These are phyloP conservation scores for Drosophila ficusphila DNA, from an alignment of 1,140 invertebrate genomes.

Conservation along the genomic window DNA sequence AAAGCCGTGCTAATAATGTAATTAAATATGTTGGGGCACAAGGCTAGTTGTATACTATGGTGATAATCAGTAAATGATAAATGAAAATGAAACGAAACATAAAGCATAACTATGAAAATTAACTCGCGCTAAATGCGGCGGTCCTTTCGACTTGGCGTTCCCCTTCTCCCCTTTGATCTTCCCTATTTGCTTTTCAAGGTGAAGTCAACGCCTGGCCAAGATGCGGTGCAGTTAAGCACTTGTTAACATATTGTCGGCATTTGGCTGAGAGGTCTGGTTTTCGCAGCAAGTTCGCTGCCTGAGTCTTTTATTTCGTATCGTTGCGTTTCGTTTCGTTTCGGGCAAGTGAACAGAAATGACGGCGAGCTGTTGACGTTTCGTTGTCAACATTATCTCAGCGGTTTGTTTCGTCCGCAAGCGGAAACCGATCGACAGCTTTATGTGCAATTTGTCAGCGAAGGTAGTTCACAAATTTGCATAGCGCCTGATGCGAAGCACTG, in stretches of 20 bases:
- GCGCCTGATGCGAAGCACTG: conserved; percentile 40
- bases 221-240: conserved; percentile 76
- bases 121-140: conserved; percentile 69
- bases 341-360: conserved; percentile 21
- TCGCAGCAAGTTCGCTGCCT: conserved; percentile 61
- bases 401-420: conserved; percentile 53
- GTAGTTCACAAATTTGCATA: conserved; percentile 80
- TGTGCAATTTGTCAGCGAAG: conserved; percentile 81
- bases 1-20: conserved; percentile 79
- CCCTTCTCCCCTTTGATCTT: not conserved
- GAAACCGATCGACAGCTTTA: conserved; percentile 81
- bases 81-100: conserved; percentile 76
- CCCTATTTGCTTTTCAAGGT: conserved; percentile 47
- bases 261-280: conserved; percentile 42
- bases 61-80: conserved; percentile 82
- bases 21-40: conserved; percentile 69
- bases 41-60: conserved; percentile 64
- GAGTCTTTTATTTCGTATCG: conserved; percentile 57
- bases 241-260: conserved; percentile 83
- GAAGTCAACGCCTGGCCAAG: conserved; percentile 67
- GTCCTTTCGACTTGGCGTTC: not conserved
- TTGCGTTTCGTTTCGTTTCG: conserved; percentile 40
- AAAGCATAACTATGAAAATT: conserved; percentile 75
- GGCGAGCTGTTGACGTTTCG: conserved; percentile 76
- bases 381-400: conserved; percentile 75